phyloP scores from a whole-genome alignment of 1,140 invertebrate genomes.

The Archivesica marissinica region DNA sequence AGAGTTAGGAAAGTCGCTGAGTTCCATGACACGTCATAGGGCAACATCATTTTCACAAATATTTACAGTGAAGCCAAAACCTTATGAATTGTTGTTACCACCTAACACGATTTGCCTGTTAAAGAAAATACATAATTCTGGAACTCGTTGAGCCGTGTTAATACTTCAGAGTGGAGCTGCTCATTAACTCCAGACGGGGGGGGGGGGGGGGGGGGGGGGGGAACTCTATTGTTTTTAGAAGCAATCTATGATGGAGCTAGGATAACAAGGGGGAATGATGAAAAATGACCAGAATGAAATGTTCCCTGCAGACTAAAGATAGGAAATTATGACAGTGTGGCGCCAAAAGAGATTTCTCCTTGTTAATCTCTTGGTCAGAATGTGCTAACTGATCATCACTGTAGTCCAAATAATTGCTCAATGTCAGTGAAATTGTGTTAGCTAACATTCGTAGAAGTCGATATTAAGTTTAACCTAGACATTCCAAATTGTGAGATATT shows the following conservation, averaged over 20 bases:
- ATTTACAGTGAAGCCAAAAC: slow-evolving; percentile 23
- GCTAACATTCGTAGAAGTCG: no score
- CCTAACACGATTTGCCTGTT: not conserved
- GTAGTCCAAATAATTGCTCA: no score
- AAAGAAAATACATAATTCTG: slow-evolving; percentile 13
- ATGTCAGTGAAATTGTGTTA: no score
- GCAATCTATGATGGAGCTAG: slow-evolving; percentile 5
- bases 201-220: not conserved
- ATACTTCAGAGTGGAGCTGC: not conserved
- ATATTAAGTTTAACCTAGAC: no score
- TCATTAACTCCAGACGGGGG: not conserved
- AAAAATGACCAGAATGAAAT: slow-evolving; percentile 29
- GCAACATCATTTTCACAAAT: slow-evolving; percentile 33
- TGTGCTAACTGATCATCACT: no score
- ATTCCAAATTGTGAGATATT: no score
- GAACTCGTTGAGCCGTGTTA: slow-evolving; percentile 1
- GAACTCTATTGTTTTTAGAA: not conserved
- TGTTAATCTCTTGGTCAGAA: slow-evolving; percentile 18
- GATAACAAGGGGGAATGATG: slow-evolving; percentile 36
- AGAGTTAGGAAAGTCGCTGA: no score
- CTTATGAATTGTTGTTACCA: slow-evolving; percentile 34
- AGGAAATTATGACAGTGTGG: slow-evolving; percentile 19
- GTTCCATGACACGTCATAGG: no score
- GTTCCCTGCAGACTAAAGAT: not conserved
- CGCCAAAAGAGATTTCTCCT: not conserved